Percentiles rank a stretch among this genome's conserved stretches.
Evolutionary conservation across 2,888 invertebrate species (phyloP).

Genomic region (Chymomyza procnemis): DNA sequence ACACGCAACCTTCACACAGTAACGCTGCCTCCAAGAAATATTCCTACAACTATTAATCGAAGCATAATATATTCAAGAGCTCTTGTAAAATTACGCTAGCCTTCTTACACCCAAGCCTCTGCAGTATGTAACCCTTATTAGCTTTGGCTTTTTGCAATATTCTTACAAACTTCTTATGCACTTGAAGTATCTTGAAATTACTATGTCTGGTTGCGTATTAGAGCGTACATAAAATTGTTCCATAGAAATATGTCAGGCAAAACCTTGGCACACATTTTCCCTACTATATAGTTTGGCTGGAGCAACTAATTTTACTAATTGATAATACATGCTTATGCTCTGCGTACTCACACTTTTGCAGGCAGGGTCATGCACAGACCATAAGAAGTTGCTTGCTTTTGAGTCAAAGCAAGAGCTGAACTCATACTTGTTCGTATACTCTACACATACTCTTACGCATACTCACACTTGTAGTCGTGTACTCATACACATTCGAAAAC

Average conservation of each 20-base stretch:
- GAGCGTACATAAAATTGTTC: not conserved
- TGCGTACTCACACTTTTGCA: slow-evolving; percentile 14
- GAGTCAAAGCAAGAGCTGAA: slow-evolving; percentile 2
- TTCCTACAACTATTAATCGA: no score
- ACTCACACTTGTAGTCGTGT: not conserved
- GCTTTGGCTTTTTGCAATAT: not conserved
- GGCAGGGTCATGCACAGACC: not conserved
- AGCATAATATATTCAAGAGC: no score
- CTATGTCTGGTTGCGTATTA: not conserved
- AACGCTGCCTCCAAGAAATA: no score
- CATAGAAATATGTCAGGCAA: not conserved
- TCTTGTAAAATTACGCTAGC: no score
- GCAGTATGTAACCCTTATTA: not conserved
- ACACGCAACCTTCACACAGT: no score
- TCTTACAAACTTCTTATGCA: not conserved
- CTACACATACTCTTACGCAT: not conserved
- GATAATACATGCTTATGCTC: slow-evolving; percentile 58
- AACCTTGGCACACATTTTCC: slow-evolving; percentile 34
- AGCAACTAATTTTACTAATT: slow-evolving; percentile 67
- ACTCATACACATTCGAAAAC: not conserved
- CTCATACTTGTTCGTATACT: no score
- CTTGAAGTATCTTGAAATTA: not conserved
- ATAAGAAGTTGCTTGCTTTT: slow-evolving; percentile 37
- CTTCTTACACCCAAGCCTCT: no score
- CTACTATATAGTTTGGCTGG: not conserved